phyloP scores from a whole-genome alignment of 2,113 vertebrate species.

The Megaceryle maxima region DNA sequence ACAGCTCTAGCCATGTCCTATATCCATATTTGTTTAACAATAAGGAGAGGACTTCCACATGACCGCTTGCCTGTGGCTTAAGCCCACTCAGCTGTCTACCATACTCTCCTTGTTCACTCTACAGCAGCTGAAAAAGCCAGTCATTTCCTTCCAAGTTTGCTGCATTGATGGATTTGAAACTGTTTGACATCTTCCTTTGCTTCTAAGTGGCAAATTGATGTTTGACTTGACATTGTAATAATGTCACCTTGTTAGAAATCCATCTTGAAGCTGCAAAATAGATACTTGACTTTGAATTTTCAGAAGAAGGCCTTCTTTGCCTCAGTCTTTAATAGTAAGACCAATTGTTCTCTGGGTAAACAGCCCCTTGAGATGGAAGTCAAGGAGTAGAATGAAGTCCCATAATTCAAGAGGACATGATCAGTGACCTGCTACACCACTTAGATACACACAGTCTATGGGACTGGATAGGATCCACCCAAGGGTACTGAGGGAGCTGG shows the following conservation, averaged over 20 bases:
- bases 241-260: not conserved
- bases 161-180: not conserved
- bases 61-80: not conserved
- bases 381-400: not conserved
- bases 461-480: not conserved
- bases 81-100: not conserved
- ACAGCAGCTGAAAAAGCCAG: not conserved
- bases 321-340: not conserved
- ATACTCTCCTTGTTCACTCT: not conserved
- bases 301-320: not conserved
- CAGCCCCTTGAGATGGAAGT: not conserved
- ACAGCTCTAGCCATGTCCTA: not conserved
- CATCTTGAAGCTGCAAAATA: not conserved
- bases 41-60: not conserved
- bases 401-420: not conserved
- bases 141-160: not conserved
- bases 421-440: not conserved
- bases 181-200: not conserved
- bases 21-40: not conserved
- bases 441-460: not conserved
- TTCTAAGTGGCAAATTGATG: not conserved
- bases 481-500: not conserved
- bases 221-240: not conserved
- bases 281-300: not conserved
- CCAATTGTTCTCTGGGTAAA: not conserved